Percentiles rank a stretch among this genome's conserved stretches.
phyloP scores from a whole-genome alignment of 92 coral and sea anemone species.

The Isaurus tuberculatus region DNA sequence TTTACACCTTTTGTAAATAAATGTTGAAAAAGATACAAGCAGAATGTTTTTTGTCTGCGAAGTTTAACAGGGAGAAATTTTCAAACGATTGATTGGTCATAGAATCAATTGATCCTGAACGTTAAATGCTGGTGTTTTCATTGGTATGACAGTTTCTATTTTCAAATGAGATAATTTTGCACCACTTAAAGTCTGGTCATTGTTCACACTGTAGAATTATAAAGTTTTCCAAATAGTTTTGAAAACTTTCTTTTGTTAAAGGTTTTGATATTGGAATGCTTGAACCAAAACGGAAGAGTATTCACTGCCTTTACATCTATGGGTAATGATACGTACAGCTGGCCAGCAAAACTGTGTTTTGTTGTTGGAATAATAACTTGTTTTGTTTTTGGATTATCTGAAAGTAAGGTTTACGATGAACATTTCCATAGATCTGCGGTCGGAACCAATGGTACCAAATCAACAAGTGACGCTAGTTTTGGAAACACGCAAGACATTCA shows the following conservation, averaged over 20 bases:
- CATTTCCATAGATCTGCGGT: neutral
- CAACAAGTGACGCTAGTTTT: neutral
- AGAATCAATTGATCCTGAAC: slow-evolving; percentile 33
- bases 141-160: slow-evolving; percentile 25
- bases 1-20: no score
- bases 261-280: slow-evolving; percentile 9
- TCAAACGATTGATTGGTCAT: slow-evolving; percentile 31
- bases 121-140: slow-evolving; percentile 27
- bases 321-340: slow-evolving; percentile 25
- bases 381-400: neutral
- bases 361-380: neutral
- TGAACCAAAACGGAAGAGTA: neutral
- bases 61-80: neutral
- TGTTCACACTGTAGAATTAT: neutral
- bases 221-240: neutral
- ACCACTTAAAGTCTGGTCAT: neutral
- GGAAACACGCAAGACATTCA: neutral
- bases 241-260: neutral
- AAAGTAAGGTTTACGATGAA: neutral
- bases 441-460: neutral
- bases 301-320: neutral
- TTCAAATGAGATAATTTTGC: slow-evolving; percentile 35
- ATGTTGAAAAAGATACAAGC: no score
- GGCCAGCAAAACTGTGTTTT: neutral
- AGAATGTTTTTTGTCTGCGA: neutral